Evolutionary conservation across 2,888 invertebrate genomes (phyloP).

Genomic region (Phengaris arion): DNA sequence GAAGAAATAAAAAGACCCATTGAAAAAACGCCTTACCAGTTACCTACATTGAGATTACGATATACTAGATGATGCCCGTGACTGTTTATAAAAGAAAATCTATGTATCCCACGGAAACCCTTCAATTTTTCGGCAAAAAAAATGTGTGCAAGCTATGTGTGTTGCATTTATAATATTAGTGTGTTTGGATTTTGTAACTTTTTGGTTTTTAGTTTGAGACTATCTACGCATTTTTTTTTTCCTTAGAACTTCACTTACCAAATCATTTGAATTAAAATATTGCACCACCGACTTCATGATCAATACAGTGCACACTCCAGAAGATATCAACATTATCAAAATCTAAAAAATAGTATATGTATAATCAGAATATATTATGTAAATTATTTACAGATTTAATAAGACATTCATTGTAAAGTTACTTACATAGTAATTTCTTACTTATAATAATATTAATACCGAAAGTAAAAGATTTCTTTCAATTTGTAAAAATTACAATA

Average conservation of each 20-base stretch:
- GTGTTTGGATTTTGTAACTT: too few species aligned
- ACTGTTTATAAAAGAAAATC: constrained; percentile 38
- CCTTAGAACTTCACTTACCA: not conserved
- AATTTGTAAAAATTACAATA: constrained; percentile 15
- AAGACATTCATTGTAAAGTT: too few species aligned
- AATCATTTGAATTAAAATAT: not conserved
- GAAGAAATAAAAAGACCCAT: not conserved
- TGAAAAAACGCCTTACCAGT: not conserved
- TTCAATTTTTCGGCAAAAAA: not conserved
- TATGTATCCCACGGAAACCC: not conserved
- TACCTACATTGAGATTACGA: too few species aligned
- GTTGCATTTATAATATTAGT: too few species aligned
- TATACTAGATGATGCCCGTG: not conserved
- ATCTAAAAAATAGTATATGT: constrained; percentile 50
- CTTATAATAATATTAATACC: too few species aligned
- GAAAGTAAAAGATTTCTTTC: not conserved
- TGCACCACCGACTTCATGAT: constrained; percentile 46
- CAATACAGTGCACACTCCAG: constrained; percentile 58
- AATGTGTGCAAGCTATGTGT: not conserved
- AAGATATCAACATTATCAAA: constrained; percentile 52
- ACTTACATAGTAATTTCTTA: too few species aligned
- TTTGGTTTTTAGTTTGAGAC: not conserved
- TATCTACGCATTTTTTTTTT: not conserved
- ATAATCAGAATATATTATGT: not conserved
- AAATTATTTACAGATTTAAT: too few species aligned